Evolutionary conservation across 2,888 invertebrate genomes (phyloP), one percentile per base, ranked within the genome.

Genomic region (Ceriagrion tenellum): DNA sequence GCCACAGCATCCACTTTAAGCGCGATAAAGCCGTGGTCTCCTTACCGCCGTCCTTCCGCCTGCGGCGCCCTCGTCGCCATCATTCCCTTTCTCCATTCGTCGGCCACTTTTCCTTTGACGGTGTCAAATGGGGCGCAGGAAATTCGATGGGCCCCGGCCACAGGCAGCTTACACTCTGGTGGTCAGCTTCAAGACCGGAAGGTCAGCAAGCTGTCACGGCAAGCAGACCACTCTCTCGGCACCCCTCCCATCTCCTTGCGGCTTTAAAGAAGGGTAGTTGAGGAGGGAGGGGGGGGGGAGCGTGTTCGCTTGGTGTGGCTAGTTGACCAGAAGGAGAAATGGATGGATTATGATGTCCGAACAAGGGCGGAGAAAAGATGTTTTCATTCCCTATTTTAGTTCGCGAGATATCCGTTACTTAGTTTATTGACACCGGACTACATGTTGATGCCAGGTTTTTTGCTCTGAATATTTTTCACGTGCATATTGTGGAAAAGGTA

Each of bases 91-190:
- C 69, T 20, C 26, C 69, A 69, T 69, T 81, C 81, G 81, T 35
- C 35, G 59, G 90, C 90, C 90, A 91, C 59, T 59, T 56, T 91
- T 59, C 90, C 59, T 93, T 93, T 93, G 93, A 93, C 93, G 93
- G 23, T 74, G 93, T 93, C 93, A 69, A 93, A 93, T 93, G 93
- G 93, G 93, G 93, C 93, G 93, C 69, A 93, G 26, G 93, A 69
- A 93, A 93, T 93, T 69, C 69, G 93, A 89, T 89, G 89, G 89
- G 81, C 55, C 55, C 55, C 89, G 55, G 40, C 93, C 63, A 47
- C 93, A 69, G 93, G 93, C 40, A 47, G 93, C 91, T 63, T 91
- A 69, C 91, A 47, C 91, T 93, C 93, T 30, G 59, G 47, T 74
- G 93, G 89, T n/a, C 89, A 55, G 55, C 89, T 89, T 89, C 55